These are phyloP conservation scores for Leptinotarsa peninsularis DNA, from an alignment of 2,888 invertebrate genomes.

Conservation along the genomic window DNA sequence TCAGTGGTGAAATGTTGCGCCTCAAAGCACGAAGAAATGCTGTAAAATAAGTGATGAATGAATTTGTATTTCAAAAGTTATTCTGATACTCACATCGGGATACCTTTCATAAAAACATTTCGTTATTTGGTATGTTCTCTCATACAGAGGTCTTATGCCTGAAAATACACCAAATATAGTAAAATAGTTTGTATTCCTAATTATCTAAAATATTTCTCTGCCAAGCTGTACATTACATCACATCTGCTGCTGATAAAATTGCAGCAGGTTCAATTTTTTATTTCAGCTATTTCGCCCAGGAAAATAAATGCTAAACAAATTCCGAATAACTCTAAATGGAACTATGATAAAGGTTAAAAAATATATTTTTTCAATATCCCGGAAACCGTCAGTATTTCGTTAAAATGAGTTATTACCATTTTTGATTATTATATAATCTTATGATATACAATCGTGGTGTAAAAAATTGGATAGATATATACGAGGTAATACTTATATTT, in stretches of 20 bases:
- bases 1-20: neutral
- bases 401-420: no score
- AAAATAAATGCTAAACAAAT: no score
- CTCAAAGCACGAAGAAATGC: constrained; percentile 16
- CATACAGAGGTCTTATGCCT: constrained; percentile 39
- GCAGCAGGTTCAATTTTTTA: constrained; percentile 5
- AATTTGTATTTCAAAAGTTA: neutral
- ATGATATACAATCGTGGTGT: no score
- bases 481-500: no score
- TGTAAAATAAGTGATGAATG: constrained; percentile 15
- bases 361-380: no score
- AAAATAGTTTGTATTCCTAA: neutral
- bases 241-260: neutral
- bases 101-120: constrained; percentile 44
- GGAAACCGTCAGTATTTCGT: no score
- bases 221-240: no score
- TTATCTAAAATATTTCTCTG: neutral
- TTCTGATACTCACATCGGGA: constrained; percentile 43
- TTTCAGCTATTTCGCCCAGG: neutral
- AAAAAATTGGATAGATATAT: no score
- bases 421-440: no score
- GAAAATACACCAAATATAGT: constrained; percentile 15
- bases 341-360: no score
- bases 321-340: no score
- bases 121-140: constrained; percentile 41